A percentile compares a stretch with the other conserved stretches of the same genome.
These are phyloP conservation scores for Pelobates fuscus DNA, from an alignment of 2,113 vertebrate species.

Conservation along the genomic window DNA sequence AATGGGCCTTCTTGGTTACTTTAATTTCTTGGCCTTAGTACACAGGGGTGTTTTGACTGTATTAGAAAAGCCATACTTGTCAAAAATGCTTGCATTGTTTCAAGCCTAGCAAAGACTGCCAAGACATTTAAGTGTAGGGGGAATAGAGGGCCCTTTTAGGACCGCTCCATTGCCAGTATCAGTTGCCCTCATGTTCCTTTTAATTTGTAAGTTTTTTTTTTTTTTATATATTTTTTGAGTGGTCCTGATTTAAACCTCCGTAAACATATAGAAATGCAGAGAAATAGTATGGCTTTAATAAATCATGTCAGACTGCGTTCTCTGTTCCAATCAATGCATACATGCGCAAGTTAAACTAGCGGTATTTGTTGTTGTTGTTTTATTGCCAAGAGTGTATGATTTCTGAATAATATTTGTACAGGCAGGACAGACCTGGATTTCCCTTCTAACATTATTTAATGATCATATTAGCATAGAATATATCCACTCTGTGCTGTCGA, in stretches of 20 bases:
- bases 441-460: not conserved
- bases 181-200: not conserved
- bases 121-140: not conserved
- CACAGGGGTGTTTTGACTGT: slow-evolving; percentile 6
- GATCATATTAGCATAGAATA: not conserved
- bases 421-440: not conserved
- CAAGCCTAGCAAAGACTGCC: not conserved
- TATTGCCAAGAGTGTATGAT: not conserved
- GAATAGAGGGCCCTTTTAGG: not conserved
- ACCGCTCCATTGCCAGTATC: not conserved
- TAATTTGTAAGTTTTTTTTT: slow-evolving; percentile 2
- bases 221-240: not conserved
- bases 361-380: not conserved
- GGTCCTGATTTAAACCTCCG: slow-evolving; percentile 8
- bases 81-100: slow-evolving; percentile 14
- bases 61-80: slow-evolving; percentile 14
- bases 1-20: not conserved
- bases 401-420: slow-evolving; percentile 3
- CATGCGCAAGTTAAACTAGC: not conserved
- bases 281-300: not conserved
- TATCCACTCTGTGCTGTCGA: too few species aligned
- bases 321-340: not conserved
- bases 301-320: not conserved
- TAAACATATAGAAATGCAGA: not conserved
- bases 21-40: slow-evolving; percentile 2